Evolutionary conservation across 2,797 vertebrate species (phyloP).

Genomic region (Tangara arthus): DNA sequence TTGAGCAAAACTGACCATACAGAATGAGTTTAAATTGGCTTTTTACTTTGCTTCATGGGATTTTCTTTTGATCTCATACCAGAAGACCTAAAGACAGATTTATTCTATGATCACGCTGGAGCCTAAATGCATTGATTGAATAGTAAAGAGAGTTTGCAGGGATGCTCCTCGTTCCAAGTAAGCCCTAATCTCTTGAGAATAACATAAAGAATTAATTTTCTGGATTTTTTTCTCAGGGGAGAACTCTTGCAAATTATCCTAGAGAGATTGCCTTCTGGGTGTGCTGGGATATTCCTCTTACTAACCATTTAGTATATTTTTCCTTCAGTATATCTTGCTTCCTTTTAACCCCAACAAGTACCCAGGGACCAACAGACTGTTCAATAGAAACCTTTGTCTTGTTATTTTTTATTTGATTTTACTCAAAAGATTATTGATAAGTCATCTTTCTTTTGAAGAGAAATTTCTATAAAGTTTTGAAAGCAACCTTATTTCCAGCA

Average conservation of each 20-base stretch:
- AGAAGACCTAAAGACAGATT: conserved; percentile 3
- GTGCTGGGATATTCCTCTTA: neutral
- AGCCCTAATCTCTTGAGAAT: neutral
- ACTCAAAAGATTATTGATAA: neutral
- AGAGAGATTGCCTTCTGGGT: neutral
- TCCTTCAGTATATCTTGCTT: neutral
- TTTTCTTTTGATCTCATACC: conserved; percentile 33
- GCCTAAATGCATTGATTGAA: neutral
- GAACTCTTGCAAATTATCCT: neutral
- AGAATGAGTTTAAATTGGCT: conserved; percentile 8
- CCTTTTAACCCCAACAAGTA: neutral
- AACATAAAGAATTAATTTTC: neutral
- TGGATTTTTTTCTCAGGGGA: neutral
- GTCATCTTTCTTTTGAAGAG: neutral
- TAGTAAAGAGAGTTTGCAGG: neutral
- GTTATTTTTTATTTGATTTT: neutral
- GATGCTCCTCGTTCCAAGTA: neutral
- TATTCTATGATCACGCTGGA: neutral
- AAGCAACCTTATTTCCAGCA: neutral
- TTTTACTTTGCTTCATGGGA: neutral
- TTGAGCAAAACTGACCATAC: neutral
- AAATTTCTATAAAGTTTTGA: neutral
- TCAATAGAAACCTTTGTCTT: neutral
- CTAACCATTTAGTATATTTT: neutral
- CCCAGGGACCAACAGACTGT: neutral